Conservation (phyloP, 2,888 invertebrate species). For the Nomada fabriciana region DNA sequence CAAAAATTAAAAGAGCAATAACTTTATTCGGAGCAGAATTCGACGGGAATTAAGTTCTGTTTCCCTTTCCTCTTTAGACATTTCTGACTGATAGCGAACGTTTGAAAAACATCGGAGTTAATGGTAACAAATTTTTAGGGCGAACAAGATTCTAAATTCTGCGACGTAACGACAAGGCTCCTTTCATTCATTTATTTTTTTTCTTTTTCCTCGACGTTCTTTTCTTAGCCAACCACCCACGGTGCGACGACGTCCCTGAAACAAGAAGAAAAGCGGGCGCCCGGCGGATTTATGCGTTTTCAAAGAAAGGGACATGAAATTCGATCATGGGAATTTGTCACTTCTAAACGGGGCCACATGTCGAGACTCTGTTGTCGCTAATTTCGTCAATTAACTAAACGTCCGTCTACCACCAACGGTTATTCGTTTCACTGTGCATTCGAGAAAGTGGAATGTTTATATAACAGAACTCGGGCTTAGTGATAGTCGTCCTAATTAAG, state of each 20-base stretch:
- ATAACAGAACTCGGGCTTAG: neutral
- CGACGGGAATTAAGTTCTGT: neutral
- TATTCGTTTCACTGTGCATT: slow-evolving; percentile 23
- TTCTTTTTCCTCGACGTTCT: slow-evolving; percentile 9
- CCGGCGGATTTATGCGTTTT: slow-evolving; percentile 73
- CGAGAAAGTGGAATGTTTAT: neutral
- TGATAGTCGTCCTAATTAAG: no score
- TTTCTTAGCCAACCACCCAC: slow-evolving; percentile 66
- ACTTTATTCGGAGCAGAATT: neutral
- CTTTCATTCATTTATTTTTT: neutral
- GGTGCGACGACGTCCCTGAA: slow-evolving; percentile 61
- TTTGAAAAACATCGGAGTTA: neutral
- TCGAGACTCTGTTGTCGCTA: slow-evolving; percentile 73
- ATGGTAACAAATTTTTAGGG: slow-evolving; percentile 9
- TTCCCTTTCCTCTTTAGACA: no score
- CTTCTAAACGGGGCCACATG: slow-evolving; percentile 70
- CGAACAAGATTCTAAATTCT: slow-evolving; percentile 3
- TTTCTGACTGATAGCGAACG: neutral
- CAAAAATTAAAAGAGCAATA: no score
- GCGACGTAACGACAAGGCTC: slow-evolving; percentile 20
- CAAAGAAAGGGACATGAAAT: slow-evolving; percentile 70
- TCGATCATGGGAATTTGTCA: slow-evolving; percentile 53
- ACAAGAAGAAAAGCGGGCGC: slow-evolving; percentile 59
- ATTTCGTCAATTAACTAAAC: slow-evolving; percentile 76
- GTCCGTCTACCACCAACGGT: slow-evolving; percentile 10